Evolutionary conservation across 2,888 invertebrate species (phyloP), one percentile per base, ranked within the genome.

Genomic region (Celastrina argiolus): DNA sequence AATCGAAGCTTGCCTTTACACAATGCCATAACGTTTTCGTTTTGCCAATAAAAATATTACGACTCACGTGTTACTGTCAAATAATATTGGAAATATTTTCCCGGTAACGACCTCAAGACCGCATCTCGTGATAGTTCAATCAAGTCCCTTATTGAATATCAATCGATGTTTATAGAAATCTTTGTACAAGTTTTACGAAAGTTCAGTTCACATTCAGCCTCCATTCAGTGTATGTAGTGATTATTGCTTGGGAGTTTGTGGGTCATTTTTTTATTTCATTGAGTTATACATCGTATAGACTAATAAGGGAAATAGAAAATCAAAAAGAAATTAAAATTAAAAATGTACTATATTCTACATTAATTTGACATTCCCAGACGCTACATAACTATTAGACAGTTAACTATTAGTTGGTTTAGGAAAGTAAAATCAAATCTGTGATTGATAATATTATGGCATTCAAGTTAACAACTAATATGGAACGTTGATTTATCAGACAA

Each of bases 71-170:
- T 12, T 18, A 5, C 61, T 36, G 14, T 61, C 34, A 39, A 12
- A 31, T 59, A 59, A 61, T 22, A 61, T 61, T 39, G 61, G 36
- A 39, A 61, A 39, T 61, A 39, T 61, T 61, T 61, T 22, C 36
- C 26, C 12, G 18, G 34, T 36, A 51, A 36, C 34, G 34, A 59
- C 59, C 34, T 59, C 34, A 59, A 59, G 34, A 22, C 36, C 39
- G 36, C 22, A 39, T 61, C 59, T 22, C 12, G 34, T 39, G 61
- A 22, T 61, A 59, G 16, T 61, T 36, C 22, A 61, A 39, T 61
- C 59, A 31, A 59, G 34, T 34, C 16, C 5, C 39, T 39, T 39
- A 34, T 61, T 61, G 22, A 61, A 39, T 61, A 36, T 61, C 61
- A 39, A 61, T 61, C 36, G 14, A 36, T 39, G 6, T 18, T 39